Evolutionary conservation across 2,797 vertebrate species (phyloP).

Genomic region (Poecilia wingei): DNA sequence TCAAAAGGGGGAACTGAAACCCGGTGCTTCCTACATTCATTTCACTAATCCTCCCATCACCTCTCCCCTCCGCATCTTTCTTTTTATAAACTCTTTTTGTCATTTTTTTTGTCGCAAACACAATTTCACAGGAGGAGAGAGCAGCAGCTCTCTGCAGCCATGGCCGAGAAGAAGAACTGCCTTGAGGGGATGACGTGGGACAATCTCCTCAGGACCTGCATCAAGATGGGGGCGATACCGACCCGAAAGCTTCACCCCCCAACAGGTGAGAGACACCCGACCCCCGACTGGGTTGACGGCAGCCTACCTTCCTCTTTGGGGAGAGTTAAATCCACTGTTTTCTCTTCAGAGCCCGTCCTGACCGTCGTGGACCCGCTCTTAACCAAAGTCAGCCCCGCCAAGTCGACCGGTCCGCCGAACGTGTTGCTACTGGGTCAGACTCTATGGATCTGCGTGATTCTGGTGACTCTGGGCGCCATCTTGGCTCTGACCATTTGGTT

Average conservation of each 20-base stretch:
- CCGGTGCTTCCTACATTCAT: constrained; percentile 46
- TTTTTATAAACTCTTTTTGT: constrained; percentile 73
- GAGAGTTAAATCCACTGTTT: background rate
- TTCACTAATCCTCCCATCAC: constrained; percentile 32
- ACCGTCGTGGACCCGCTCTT: constrained; percentile 5
- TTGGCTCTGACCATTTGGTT: constrained; percentile 72
- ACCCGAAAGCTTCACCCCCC: background rate
- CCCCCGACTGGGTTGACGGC: background rate
- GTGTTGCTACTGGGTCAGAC: constrained; percentile 27
- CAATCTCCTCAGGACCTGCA: constrained; percentile 5
- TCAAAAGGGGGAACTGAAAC: constrained; percentile 74
- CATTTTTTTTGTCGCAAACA: constrained; percentile 67
- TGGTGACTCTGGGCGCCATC: constrained; percentile 57
- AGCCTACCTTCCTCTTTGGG: background rate
- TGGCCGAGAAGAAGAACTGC: constrained; percentile 80
- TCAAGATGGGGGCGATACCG: accelerated
- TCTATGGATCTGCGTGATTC: constrained; percentile 67
- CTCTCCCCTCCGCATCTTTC: constrained; percentile 70
- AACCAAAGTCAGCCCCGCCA: background rate
- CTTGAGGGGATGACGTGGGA: constrained; percentile 34
- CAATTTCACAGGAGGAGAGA: constrained; percentile 74
- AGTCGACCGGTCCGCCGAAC: background rate
- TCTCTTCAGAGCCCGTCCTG: constrained; percentile 26
- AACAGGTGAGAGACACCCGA: constrained; percentile 59
- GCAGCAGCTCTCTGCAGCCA: constrained; percentile 82